Base-by-base conservation (phyloP, 2,888 invertebrate genomes). In the Apamea epomidion region DNA sequence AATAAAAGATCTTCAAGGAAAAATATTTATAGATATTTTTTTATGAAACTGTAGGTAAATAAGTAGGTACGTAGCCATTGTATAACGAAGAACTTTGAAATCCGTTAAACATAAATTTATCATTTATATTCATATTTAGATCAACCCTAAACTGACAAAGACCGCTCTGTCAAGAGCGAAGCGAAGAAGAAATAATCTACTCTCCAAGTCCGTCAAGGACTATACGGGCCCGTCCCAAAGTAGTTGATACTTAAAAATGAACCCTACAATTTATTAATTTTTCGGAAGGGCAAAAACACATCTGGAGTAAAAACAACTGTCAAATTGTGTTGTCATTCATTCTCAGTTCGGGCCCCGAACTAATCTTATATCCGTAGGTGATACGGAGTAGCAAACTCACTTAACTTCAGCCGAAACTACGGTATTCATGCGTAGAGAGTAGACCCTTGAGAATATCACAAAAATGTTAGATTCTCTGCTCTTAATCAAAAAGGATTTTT, bases 401-500 rank as follows among this genome's bases (percentile, higher is more conserved):
- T 4, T n/a, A 60, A 60, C n/a, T 60, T 60, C n/a, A 1, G 4
- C n/a, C 12, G 5, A n/a, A 60, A n/a, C n/a, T n/a, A 60, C 58
- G 5, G 12, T n/a, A 60, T n/a, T 60, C 12, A 5, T n/a, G 2
- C 12, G 0, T 54, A 21, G 54, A 54, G 8, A 54, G 21, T 21
- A 21, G 21, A 25, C 58, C 58, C 4, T 25, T 58, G 58, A 58
- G 4, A 60, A n/a, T n/a, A n/a, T 60, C n/a, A 60, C n/a, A 5
- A 60, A 60, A 60, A 60, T 60, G 1, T n/a, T 5, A 10, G 25
- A 25, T 58, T 62, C 29, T 29, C 29, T 32, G 29, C 8, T 32
- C 29, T 64, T 25, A 48, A 79, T 71, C 37, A 79, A 67, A 62
- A 75, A 60, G 32, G 32, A 45, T n/a, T 21, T 73, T 65, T 65